These are phyloP conservation scores for Thunnus thynnus DNA, from an alignment of 2,113 vertebrate species.

Conservation along the genomic window DNA sequence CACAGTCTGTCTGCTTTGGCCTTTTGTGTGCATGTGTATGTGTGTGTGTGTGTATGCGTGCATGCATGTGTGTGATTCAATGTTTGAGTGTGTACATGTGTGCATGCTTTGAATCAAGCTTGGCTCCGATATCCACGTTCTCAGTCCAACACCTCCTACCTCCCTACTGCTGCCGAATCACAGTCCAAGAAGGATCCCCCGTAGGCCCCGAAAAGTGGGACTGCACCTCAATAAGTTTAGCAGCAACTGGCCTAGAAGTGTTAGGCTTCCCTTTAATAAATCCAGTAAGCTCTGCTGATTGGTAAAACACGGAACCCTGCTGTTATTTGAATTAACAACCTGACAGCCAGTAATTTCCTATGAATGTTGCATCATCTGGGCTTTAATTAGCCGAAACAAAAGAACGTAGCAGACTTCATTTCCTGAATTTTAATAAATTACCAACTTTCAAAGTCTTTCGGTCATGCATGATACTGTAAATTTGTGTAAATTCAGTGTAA, in stretches of 20 bases:
- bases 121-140: conserved; percentile 60
- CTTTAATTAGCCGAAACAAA: conserved; percentile 61
- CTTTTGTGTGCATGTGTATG: conserved; percentile 51
- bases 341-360: conserved; percentile 47
- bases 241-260: conserved; percentile 37
- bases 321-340: conserved; percentile 22
- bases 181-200: conserved; percentile 64
- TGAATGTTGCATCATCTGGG: conserved; percentile 46
- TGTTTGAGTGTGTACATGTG: conserved; percentile 25
- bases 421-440: conserved; percentile 37
- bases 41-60: conserved; percentile 16
- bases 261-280: conserved; percentile 8
- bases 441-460: conserved; percentile 21
- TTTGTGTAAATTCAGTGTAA: conserved; percentile 3
- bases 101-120: conserved; percentile 46
- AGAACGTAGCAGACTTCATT: conserved; percentile 26
- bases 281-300: conserved; percentile 17
- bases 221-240: conserved; percentile 50
- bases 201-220: conserved; percentile 44
- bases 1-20: conserved; percentile 69
- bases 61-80: conserved; percentile 13
- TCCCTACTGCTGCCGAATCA: conserved; percentile 56
- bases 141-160: conserved; percentile 74
- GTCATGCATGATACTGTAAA: neutral
- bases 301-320: conserved; percentile 26